Percentiles rank a stretch among this genome's conserved stretches.
These are phyloP conservation scores for Adelphocoris suturalis DNA, from an alignment of 2,888 invertebrate species.

Conservation along the genomic window DNA sequence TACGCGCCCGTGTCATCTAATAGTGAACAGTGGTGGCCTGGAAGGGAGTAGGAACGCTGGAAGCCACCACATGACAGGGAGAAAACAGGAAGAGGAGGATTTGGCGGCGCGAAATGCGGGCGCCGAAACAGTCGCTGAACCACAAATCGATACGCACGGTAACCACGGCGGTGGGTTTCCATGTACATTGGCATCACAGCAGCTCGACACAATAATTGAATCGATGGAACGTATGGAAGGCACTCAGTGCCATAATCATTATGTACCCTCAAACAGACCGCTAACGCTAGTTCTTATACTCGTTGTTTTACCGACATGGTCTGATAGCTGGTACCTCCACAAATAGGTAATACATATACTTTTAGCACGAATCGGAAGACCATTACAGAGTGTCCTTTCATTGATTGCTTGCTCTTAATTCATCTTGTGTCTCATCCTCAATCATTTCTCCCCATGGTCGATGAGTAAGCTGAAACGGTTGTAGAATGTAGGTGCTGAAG, in stretches of 20 bases:
- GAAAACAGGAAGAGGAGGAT: conserved; percentile 49
- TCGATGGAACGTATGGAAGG: neutral
- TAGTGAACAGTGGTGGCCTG: conserved; percentile 6
- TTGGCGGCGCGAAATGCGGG: conserved; percentile 55
- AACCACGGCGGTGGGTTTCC: conserved; percentile 27
- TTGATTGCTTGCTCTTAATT: too few species aligned
- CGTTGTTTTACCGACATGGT: too few species aligned
- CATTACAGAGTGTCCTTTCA: too few species aligned
- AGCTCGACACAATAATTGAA: neutral
- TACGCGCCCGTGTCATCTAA: conserved; percentile 21
- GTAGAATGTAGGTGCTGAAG: too few species aligned
- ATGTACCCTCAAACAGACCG: neutral
- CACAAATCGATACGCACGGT: conserved; percentile 50
- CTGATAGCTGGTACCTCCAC: too few species aligned
- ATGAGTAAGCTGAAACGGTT: too few species aligned
- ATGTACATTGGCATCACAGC: conserved; percentile 10
- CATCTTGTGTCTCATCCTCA: too few species aligned
- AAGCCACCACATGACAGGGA: conserved; percentile 19
- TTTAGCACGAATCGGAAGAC: too few species aligned
- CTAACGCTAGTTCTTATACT: too few species aligned
- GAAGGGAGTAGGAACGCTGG: neutral
- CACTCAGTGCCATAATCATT: neutral
- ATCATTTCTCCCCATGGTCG: too few species aligned
- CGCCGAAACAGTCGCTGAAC: conserved; percentile 43
- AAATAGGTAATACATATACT: too few species aligned